These are phyloP conservation scores for Anhinga rufa DNA, from an alignment of 2,113 vertebrate species.

Conservation along the genomic window DNA sequence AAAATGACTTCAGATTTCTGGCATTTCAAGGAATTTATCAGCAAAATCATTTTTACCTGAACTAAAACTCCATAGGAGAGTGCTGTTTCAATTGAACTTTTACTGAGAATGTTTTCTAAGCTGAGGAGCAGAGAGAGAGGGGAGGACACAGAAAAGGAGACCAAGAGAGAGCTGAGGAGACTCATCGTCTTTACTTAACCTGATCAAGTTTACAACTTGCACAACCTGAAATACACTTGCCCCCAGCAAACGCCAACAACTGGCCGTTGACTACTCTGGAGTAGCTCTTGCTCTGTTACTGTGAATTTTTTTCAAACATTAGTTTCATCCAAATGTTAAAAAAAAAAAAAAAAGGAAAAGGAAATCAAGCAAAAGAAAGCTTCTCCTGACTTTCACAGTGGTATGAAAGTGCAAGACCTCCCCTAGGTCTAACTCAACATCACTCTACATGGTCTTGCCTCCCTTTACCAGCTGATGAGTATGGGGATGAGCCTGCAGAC, in stretches of 20 bases:
- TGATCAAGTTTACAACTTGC: background rate
- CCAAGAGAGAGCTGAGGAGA: background rate
- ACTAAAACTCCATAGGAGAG: background rate
- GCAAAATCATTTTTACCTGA: background rate
- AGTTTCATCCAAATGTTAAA: background rate
- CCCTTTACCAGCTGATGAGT: background rate
- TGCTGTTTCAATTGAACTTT: background rate
- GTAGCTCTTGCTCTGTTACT: background rate
- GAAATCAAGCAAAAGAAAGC: background rate
- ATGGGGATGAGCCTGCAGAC: background rate
- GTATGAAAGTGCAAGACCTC: background rate
- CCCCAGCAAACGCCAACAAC: background rate
- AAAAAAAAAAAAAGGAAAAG: background rate
- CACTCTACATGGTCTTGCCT: rapidly evolving
- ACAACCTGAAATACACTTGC: background rate
- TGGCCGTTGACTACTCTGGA: background rate
- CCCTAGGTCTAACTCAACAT: background rate
- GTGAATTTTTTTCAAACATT: background rate
- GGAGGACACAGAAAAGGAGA: background rate
- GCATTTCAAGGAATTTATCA: background rate
- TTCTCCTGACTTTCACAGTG: background rate
- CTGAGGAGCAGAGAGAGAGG: background rate
- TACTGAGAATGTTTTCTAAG: background rate
- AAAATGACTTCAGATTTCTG: background rate
- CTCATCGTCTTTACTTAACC: background rate